A percentile compares a stretch with the other conserved stretches of the same genome.
phyloP scores from a whole-genome alignment of 2,797 vertebrate species.

The Myotis pilosus region DNA sequence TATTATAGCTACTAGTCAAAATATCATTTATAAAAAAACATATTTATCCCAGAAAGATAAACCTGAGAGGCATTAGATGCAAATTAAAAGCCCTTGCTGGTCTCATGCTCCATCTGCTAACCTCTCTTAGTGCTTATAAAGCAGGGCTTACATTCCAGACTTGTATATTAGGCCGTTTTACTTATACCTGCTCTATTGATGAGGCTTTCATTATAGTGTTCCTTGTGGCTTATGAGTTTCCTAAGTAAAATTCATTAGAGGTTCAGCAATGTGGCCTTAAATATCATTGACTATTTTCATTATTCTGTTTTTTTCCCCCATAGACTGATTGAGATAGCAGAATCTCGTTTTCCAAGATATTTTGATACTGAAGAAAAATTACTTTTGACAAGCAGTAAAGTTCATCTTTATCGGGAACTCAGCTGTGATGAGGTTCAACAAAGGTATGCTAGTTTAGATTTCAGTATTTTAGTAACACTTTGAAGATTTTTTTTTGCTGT shows the following conservation, averaged over 20 bases:
- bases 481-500: slow-evolving; percentile 12
- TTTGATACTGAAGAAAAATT: slow-evolving; percentile 86
- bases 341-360: slow-evolving; percentile 84
- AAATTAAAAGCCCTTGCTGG: background rate
- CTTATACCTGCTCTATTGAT: background rate
- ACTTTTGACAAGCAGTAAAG: slow-evolving; percentile 83
- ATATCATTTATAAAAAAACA: background rate
- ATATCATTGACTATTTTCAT: background rate
- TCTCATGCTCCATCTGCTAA: background rate
- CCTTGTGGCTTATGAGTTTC: background rate
- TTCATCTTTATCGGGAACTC: slow-evolving; percentile 88
- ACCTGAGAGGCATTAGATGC: background rate
- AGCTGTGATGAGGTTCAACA: slow-evolving; percentile 87
- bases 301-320: background rate
- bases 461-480: slow-evolving; percentile 45
- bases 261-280: background rate
- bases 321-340: slow-evolving; percentile 89
- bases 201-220: slow-evolving; percentile 15
- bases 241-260: background rate
- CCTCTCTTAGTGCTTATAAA: background rate
- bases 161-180: background rate
- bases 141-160: background rate
- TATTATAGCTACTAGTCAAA: background rate
- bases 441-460: slow-evolving; percentile 80
- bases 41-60: slow-evolving; percentile 11